Evolutionary conservation across 2,888 invertebrate genomes (phyloP).

Genomic region (Ectemnius continuus): DNA sequence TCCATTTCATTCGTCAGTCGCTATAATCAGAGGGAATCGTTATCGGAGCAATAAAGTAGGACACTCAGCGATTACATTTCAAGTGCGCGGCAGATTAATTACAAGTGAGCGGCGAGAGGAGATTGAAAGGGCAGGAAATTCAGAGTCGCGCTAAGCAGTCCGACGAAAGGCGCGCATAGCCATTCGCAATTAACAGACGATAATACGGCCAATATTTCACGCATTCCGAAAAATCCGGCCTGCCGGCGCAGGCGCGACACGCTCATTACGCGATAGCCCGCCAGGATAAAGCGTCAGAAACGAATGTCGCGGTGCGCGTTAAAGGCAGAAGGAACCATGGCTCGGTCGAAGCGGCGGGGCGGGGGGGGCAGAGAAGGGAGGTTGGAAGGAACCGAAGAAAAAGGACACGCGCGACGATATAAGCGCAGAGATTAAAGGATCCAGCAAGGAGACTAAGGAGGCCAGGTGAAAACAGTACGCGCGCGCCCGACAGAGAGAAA

Average conservation of each 20-base stretch:
- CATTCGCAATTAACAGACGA: constrained; percentile 35
- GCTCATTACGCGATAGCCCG: constrained; percentile 51
- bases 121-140: constrained; percentile 5
- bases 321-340: constrained; percentile 4
- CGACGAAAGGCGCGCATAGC: constrained; percentile 19
- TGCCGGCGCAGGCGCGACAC: constrained; percentile 47
- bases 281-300: constrained; percentile 43
- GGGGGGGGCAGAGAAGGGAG: neutral
- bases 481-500: constrained; percentile 13
- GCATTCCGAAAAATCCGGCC: constrained; percentile 37
- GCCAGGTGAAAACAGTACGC: neutral
- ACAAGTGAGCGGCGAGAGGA: no score
- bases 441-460: constrained; percentile 13
- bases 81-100: neutral
- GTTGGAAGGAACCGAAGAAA: constrained; percentile 29
- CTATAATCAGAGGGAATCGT: no score
- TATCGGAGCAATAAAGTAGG: no score
- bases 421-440: constrained; percentile 25
- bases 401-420: neutral
- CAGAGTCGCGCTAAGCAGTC: constrained; percentile 26
- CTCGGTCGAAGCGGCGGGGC: neutral
- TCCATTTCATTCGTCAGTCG: no score
- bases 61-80: no score
- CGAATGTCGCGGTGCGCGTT: constrained; percentile 36
- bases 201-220: constrained; percentile 39